Percentiles rank a stretch among this genome's conserved stretches.
These are phyloP conservation scores for Smittia sp. DNA, from an alignment of 2,888 invertebrate species.

Conservation along the genomic window DNA sequence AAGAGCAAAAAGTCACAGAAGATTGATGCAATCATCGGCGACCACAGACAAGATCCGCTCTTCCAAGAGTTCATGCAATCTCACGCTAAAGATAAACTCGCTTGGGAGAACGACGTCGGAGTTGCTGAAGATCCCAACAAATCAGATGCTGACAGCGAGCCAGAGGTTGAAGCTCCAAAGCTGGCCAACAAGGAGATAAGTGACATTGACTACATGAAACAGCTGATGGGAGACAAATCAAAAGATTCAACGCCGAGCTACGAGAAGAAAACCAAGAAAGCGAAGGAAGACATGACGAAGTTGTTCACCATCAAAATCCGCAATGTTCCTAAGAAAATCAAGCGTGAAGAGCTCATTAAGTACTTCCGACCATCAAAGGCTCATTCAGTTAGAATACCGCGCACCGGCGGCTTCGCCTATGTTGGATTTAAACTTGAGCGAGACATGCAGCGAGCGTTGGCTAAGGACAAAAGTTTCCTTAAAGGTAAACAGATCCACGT, in stretches of 20 bases:
- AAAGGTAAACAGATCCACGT: slow-evolving; percentile 64
- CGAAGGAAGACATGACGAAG: slow-evolving; percentile 52
- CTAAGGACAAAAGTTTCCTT: slow-evolving; percentile 82
- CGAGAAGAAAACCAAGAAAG: slow-evolving; percentile 50
- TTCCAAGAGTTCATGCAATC: slow-evolving; percentile 86
- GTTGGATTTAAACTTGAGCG: slow-evolving; percentile 85
- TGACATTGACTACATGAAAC: slow-evolving; percentile 78
- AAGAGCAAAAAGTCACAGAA: slow-evolving; percentile 49
- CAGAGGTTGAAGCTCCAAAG: slow-evolving; percentile 53
- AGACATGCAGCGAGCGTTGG: slow-evolving; percentile 73
- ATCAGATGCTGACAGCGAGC: slow-evolving; percentile 49
- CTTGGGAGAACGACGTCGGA: slow-evolving; percentile 60
- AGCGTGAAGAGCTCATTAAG: slow-evolving; percentile 78
- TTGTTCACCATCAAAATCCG: slow-evolving; percentile 70
- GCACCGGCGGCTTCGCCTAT: slow-evolving; percentile 81
- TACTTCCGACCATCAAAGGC: slow-evolving; percentile 80
- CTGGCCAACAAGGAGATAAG: slow-evolving; percentile 70
- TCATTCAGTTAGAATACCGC: slow-evolving; percentile 74
- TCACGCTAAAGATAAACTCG: slow-evolving; percentile 61
- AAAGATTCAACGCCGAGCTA: slow-evolving; percentile 31
- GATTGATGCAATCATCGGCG: slow-evolving; percentile 64
- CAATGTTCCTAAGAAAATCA: slow-evolving; percentile 73
- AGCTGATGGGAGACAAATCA: slow-evolving; percentile 58
- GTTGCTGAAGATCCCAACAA: slow-evolving; percentile 55
- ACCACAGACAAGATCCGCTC: slow-evolving; percentile 83